A percentile compares a stretch with the other conserved stretches of the same genome.
Evolutionary conservation across 2,888 invertebrate genomes (phyloP).

Genomic region (Eupelmus urozonus): DNA sequence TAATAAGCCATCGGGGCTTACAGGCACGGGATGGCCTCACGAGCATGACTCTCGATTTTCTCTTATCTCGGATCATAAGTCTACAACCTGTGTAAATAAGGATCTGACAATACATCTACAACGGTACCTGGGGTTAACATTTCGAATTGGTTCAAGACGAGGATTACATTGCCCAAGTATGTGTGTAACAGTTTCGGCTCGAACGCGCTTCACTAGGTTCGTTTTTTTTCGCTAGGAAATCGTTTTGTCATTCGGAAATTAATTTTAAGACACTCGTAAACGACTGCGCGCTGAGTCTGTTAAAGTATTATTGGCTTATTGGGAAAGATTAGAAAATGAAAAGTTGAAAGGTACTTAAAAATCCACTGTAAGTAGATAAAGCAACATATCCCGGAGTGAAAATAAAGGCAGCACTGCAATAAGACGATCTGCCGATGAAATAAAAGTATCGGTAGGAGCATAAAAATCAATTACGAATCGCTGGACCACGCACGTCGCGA

Average conservation of each 20-base stretch:
- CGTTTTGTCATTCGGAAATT: not conserved
- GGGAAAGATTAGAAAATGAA: not conserved
- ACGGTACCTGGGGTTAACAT: conserved; percentile 47
- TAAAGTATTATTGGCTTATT: too few species aligned
- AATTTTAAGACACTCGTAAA: too few species aligned
- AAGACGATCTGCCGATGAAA: conserved; percentile 7
- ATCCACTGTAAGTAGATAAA: not conserved
- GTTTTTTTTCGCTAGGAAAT: not conserved
- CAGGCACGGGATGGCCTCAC: not conserved
- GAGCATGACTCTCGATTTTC: conserved; percentile 45
- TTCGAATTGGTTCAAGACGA: conserved; percentile 35
- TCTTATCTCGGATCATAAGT: conserved; percentile 47
- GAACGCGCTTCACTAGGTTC: conserved; percentile 24
- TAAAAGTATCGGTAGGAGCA: not conserved
- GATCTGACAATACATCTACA: conserved; percentile 41
- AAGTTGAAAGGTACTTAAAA: not conserved
- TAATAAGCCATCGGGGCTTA: conserved; percentile 41
- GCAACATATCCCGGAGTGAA: not conserved
- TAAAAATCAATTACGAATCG: conserved; percentile 39
- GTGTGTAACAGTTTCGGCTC: not conserved
- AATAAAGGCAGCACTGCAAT: conserved; percentile 33
- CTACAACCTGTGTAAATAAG: conserved; percentile 50
- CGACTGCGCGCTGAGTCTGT: too few species aligned
- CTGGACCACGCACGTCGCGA: conserved; percentile 18
- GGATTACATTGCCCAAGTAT: not conserved